phyloP scores from a whole-genome alignment of 64 coral and sea anemone genomes.

The Stichodactyla mertensii region DNA sequence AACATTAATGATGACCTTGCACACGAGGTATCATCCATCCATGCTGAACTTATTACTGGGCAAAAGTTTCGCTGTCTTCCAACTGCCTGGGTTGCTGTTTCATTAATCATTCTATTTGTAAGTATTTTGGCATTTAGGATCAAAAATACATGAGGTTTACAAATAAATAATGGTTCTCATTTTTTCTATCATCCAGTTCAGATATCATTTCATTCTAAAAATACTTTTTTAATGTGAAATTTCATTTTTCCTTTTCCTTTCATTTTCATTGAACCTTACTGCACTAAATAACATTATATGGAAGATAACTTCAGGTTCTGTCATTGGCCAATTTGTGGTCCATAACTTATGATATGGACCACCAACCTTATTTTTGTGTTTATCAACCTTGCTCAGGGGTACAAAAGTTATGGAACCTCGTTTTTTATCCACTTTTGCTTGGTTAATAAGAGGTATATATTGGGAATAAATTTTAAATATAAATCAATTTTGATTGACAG shows the following conservation, averaged over 20 bases:
- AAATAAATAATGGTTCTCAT: background rate
- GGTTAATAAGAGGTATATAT: background rate
- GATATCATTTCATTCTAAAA: background rate
- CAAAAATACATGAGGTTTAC: background rate
- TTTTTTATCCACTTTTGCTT: no score
- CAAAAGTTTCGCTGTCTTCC: slow-evolving; percentile 50
- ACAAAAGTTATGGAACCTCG: no score
- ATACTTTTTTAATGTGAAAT: background rate
- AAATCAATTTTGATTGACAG: slow-evolving; percentile 28
- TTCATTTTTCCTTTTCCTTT: no score
- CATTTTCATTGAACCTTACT: no score
- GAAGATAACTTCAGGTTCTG: no score
- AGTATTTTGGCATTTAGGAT: slow-evolving; percentile 14
- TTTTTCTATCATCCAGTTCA: no score
- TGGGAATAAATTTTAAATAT: no score
- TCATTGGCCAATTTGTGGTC: no score
- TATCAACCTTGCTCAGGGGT: no score
- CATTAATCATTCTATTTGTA: slow-evolving; percentile 67
- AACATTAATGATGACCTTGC: slow-evolving; percentile 41
- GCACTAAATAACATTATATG: no score
- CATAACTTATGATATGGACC: no score
- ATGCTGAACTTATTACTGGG: slow-evolving; percentile 33
- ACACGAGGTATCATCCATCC: slow-evolving; percentile 58
- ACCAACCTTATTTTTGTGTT: no score
- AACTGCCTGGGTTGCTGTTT: slow-evolving; percentile 67